Base-by-base conservation (phyloP, 2,113 vertebrate genomes). In the Cyphomyrus discorhynchus region DNA sequence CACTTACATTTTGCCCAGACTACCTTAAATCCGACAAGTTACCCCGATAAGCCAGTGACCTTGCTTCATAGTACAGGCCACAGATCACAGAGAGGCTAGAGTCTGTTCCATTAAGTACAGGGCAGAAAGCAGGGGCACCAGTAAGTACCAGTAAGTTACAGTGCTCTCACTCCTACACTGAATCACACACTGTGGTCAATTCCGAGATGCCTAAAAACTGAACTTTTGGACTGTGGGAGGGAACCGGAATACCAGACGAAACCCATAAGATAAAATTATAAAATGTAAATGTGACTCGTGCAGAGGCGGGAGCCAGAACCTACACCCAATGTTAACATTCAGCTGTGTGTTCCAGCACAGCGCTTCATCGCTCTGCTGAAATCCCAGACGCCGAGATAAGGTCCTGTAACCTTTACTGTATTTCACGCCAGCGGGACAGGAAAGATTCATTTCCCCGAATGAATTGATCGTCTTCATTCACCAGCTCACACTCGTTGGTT, bases 341-440 rank as follows among this genome's bases (percentile, higher is more conserved):
- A 47, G 80, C 45, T 35, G 47, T 35, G 47, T 39, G 27, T 27
- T 35, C 27, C 27, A 35, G 49, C 85, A 39, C 50, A 19, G 11
- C 7, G 35, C 2, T 27, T 10, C 85, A 17, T 27, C 50, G 27
- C 47, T 27, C 27, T 8, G 85, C 85, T 53, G 85, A 53, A 56
- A 53, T 50, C 85, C 85, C 85, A 53, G 50, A 52, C 49, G 31
- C 27, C 21, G 49, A 87, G 49, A 87, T 35, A 35, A 52, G 50
- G 27, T 39, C 85, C 50, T 56, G 24, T 53, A 87, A 87, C 85
- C 85, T 87, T 53, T 86, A 86, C 45, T 49, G 83, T 86, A 86
- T 86, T 86, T n/a, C 45, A 86, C 45, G n/a, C 7, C 50, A n/a
- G 7, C 27, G 31, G 85, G 47, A 27, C 85, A 56, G 50, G 47